These are phyloP conservation scores for Eudemis profundana DNA, from an alignment of 2,888 invertebrate genomes.

Conservation along the genomic window DNA sequence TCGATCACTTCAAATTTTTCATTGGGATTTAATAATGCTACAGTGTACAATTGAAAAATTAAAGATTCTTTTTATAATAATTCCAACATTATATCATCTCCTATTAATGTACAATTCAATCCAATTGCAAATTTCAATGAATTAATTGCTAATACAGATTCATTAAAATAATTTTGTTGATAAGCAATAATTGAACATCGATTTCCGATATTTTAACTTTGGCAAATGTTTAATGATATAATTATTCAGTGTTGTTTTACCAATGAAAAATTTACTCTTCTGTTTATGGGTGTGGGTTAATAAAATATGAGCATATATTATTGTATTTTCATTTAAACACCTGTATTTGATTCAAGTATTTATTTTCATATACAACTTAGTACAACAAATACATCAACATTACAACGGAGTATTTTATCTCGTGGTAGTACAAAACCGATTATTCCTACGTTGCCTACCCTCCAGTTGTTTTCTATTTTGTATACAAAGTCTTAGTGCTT, in stretches of 20 bases:
- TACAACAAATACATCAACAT: conserved; percentile 66
- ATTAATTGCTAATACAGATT: conserved; percentile 68
- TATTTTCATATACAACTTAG: conserved; percentile 49
- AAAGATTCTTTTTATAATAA: conserved; percentile 57
- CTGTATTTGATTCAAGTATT: conserved; percentile 59
- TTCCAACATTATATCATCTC: conserved; percentile 52
- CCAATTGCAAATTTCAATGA: conserved; percentile 68
- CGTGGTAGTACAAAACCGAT: conserved; percentile 43
- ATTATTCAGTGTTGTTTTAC: conserved; percentile 54
- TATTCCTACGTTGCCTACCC: neutral
- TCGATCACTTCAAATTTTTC: conserved; percentile 64
- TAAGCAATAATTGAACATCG: conserved; percentile 47
- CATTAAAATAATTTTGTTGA: conserved; percentile 59
- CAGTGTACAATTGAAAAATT: conserved; percentile 48
- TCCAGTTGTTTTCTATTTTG: neutral
- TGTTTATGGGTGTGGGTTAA: conserved; percentile 46
- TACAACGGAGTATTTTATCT: conserved; percentile 70
- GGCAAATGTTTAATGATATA: conserved; percentile 53
- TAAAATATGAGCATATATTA: conserved; percentile 55
- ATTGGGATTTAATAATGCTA: conserved; percentile 67
- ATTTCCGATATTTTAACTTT: conserved; percentile 54
- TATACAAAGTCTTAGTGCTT: neutral
- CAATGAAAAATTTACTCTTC: conserved; percentile 70
- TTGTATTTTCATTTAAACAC: conserved; percentile 41
- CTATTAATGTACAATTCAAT: conserved; percentile 59